Conservation (phyloP, 2,888 invertebrate genomes). For the Lobophora halterata region DNA sequence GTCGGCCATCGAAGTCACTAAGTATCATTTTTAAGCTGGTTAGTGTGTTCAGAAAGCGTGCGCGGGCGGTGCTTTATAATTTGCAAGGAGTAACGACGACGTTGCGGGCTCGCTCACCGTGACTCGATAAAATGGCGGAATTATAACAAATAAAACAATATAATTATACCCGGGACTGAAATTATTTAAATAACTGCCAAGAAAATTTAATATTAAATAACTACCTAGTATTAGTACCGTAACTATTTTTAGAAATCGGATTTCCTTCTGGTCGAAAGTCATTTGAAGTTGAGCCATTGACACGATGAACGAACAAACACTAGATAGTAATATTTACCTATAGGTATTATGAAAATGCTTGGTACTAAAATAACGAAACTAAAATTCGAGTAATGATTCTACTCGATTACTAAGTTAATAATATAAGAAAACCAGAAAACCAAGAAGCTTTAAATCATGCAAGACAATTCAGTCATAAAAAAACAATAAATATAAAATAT, state of each 20-base stretch:
- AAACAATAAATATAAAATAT: slow-evolving; percentile 44
- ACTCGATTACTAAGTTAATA: slow-evolving; percentile 5
- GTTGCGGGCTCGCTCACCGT: slow-evolving; percentile 53
- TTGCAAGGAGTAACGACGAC: slow-evolving; percentile 56
- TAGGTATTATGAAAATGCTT: no score
- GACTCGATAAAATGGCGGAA: slow-evolving; percentile 45
- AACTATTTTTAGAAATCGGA: no score
- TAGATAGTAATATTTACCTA: no score
- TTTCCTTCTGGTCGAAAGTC: no score
- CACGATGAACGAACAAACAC: no score
- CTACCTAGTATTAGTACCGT: no score
- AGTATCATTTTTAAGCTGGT: slow-evolving; percentile 65
- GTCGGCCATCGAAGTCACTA: slow-evolving; percentile 50
- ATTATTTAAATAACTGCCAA: no score
- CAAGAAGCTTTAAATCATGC: slow-evolving; percentile 40
- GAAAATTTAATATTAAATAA: no score
- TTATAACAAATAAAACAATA: slow-evolving; percentile 43
- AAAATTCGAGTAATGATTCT: neutral
- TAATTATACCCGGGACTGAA: slow-evolving; percentile 13
- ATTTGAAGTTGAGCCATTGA: no score
- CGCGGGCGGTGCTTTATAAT: slow-evolving; percentile 65
- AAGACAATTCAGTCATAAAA: slow-evolving; percentile 32
- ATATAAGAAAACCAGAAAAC: slow-evolving; percentile 8
- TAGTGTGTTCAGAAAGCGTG: slow-evolving; percentile 78
- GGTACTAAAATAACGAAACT: neutral